These are phyloP conservation scores for Hipparchia semele DNA, from an alignment of 2,888 invertebrate species.

Conservation along the genomic window DNA sequence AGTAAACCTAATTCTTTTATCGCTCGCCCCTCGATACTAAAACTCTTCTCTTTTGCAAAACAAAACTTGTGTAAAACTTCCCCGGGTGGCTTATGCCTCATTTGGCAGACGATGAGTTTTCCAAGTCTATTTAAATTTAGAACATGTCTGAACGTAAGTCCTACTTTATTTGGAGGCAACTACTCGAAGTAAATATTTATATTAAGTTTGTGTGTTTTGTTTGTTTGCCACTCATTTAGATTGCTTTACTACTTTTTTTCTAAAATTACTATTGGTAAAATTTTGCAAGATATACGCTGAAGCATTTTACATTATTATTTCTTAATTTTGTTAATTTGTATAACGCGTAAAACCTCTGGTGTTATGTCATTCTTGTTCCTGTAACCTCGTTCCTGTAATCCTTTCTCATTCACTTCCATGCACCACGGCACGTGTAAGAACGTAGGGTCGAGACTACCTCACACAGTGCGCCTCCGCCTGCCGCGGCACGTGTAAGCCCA, in stretches of 20 bases:
- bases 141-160: constrained; percentile 41
- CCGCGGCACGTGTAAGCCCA: no score
- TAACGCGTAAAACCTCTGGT: no score
- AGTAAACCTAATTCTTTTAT: constrained; percentile 44
- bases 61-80: constrained; percentile 53
- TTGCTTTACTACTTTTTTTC: neutral
- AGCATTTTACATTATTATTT: no score
- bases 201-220: neutral
- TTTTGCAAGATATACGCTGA: no score
- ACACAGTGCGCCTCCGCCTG: no score
- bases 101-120: constrained; percentile 53
- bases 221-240: neutral
- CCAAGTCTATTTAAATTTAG: constrained; percentile 55
- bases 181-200: neutral
- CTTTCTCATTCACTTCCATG: no score
- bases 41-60: constrained; percentile 49
- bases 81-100: constrained; percentile 50
- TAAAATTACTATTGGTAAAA: no score
- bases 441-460: no score
- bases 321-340: no score
- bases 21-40: constrained; percentile 44
- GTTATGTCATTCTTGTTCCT: no score
- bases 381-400: no score
- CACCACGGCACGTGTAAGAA: no score
- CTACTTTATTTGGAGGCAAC: neutral